These are phyloP conservation scores for Riparia riparia DNA, from an alignment of 2,113 vertebrate genomes.

Conservation along the genomic window DNA sequence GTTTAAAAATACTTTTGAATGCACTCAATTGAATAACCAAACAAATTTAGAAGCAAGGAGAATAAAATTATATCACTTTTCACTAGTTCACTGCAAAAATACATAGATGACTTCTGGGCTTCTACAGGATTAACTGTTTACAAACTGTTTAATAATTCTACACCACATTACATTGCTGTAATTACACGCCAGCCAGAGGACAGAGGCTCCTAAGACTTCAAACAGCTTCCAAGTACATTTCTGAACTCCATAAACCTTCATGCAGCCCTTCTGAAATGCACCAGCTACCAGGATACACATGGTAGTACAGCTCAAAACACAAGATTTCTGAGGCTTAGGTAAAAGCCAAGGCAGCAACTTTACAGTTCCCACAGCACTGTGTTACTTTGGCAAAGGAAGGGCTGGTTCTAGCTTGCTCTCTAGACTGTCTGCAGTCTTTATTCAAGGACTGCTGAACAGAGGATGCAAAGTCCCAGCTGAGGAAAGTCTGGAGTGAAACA, in stretches of 20 bases:
- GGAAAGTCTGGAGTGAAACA: background rate
- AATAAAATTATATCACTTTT: background rate
- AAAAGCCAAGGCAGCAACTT: background rate
- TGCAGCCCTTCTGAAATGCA: background rate
- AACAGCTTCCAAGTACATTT: background rate
- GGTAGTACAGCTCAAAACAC: background rate
- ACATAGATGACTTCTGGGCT: background rate
- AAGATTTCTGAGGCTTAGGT: background rate
- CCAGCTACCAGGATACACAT: background rate
- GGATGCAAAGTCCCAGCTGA: background rate
- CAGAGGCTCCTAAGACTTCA: background rate
- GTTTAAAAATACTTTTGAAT: constrained; percentile 3
- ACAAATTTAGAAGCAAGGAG: background rate
- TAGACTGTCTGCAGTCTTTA: background rate
- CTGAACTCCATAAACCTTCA: background rate
- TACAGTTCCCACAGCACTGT: background rate
- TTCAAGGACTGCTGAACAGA: background rate
- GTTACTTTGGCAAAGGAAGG: background rate
- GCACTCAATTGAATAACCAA: background rate
- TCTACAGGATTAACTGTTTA: background rate
- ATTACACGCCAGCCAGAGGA: background rate
- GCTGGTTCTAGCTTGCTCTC: background rate
- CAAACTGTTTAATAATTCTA: background rate
- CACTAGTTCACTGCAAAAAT: background rate
- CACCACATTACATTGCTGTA: background rate